A percentile compares a stretch with the other conserved stretches of the same genome.
Conservation (phyloP, 1,140 invertebrate species). For the Oscheius sp. region DNA sequence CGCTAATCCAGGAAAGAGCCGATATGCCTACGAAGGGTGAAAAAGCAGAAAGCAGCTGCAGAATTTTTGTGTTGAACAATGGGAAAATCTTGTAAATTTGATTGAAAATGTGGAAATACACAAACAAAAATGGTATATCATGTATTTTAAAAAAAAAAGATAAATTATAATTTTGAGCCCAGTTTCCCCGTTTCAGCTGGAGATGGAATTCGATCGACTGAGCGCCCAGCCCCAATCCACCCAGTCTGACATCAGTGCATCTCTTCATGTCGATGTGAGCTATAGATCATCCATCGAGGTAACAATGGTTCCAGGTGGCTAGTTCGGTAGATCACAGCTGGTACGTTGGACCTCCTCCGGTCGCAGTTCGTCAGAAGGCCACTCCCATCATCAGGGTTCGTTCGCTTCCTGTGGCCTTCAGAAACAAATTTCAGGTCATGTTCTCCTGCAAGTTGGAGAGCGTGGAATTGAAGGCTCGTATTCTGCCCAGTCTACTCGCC, state of each 20-base stretch:
- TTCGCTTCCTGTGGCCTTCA: neutral
- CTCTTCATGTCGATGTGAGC: neutral
- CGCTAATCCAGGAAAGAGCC: too few relatives aligned
- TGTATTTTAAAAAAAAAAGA: too few relatives aligned
- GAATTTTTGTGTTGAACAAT: too few relatives aligned
- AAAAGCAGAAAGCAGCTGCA: too few relatives aligned
- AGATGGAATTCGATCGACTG: conserved; percentile 9
- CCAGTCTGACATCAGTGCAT: neutral
- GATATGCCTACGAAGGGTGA: too few relatives aligned
- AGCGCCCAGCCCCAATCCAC: neutral
- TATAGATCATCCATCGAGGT: neutral
- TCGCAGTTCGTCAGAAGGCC: neutral
- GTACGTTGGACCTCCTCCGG: neutral
- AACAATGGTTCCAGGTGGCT: too few relatives aligned
- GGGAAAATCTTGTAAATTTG: too few relatives aligned
- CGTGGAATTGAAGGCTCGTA: conserved; percentile 62
- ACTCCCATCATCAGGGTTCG: neutral
- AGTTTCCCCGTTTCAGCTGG: too few relatives aligned
- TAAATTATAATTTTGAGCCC: too few relatives aligned
- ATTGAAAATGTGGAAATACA: too few relatives aligned
- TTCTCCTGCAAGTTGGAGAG: conserved; percentile 49
- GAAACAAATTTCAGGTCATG: conserved; percentile 24
- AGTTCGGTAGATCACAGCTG: neutral
- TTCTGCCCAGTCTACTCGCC: conserved; percentile 88
- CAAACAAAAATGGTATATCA: too few relatives aligned